Conservation (phyloP, 2,113 vertebrate genomes). For the Ciconia maguari region DNA sequence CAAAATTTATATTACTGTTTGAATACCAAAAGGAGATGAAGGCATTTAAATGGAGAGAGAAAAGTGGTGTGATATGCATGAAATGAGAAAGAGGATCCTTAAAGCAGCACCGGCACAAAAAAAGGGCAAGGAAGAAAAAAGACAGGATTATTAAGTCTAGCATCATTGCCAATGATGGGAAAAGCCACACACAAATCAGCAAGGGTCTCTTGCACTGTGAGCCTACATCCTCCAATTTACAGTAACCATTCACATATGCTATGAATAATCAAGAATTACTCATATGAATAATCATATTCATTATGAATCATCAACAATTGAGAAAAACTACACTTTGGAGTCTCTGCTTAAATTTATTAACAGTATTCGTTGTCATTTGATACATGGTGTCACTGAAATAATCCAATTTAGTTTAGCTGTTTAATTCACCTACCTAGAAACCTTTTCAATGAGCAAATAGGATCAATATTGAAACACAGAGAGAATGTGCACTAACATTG, state of each 20-base stretch:
- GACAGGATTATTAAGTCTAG: background rate
- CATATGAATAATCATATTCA: background rate
- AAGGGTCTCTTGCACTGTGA: background rate
- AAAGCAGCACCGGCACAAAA: background rate
- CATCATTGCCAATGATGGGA: background rate
- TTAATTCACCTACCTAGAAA: background rate
- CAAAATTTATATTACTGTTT: background rate
- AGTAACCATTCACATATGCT: background rate
- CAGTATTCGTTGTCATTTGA: background rate
- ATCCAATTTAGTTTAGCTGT: background rate
- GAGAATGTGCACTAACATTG: background rate
- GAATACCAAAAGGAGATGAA: background rate
- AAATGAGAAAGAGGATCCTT: background rate
- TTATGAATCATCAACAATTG: background rate
- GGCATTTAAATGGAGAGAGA: background rate
- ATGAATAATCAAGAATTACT: background rate
- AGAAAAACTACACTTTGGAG: background rate
- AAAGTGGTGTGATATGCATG: accelerated
- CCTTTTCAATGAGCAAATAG: background rate
- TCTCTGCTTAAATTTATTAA: background rate
- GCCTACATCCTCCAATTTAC: background rate
- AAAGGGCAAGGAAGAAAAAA: background rate
- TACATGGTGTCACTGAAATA: background rate
- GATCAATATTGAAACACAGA: background rate
- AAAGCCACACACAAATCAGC: background rate